Percentiles rank a stretch among this genome's conserved stretches.
These are phyloP conservation scores for Archaeoteleia sp. DNA, from an alignment of 2,888 invertebrate species.

Conservation along the genomic window DNA sequence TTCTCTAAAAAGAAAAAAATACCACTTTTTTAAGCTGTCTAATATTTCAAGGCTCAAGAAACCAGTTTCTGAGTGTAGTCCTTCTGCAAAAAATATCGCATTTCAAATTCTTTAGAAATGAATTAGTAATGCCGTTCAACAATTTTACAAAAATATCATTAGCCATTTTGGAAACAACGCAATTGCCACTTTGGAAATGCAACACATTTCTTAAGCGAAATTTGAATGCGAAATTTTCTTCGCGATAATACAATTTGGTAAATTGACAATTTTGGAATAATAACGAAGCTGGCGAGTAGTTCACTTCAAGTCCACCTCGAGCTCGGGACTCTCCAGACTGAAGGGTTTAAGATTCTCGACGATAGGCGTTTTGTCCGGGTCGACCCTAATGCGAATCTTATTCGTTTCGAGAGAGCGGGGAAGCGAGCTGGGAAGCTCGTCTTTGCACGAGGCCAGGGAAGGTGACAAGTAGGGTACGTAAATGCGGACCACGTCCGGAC, in stretches of 20 bases:
- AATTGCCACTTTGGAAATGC: slow-evolving; percentile 1
- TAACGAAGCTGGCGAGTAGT: neutral
- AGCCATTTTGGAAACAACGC: too few species aligned
- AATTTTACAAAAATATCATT: too few species aligned
- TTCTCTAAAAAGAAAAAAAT: too few species aligned
- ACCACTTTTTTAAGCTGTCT: too few species aligned
- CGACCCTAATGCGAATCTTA: slow-evolving; percentile 84
- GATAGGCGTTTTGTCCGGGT: slow-evolving; percentile 81
- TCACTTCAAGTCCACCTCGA: slow-evolving; percentile 71
- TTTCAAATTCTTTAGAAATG: too few species aligned
- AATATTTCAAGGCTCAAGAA: too few species aligned
- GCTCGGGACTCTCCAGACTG: slow-evolving; percentile 68
- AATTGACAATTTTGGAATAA: slow-evolving; percentile 12
- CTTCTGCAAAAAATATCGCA: too few species aligned
- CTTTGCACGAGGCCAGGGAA: slow-evolving; percentile 78
- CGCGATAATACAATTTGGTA: too few species aligned
- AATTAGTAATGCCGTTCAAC: too few species aligned
- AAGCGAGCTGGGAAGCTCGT: slow-evolving; percentile 75
- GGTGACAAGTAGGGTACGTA: slow-evolving; percentile 85
- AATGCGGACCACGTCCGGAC: slow-evolving; percentile 85
- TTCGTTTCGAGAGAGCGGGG: slow-evolving; percentile 81
- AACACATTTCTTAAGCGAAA: too few species aligned
- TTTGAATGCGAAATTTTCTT: neutral
- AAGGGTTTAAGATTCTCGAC: slow-evolving; percentile 72
- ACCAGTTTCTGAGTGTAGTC: too few species aligned